These are phyloP conservation scores for Telmatherina bonti DNA, from an alignment of 2,797 vertebrate genomes.

Conservation along the genomic window DNA sequence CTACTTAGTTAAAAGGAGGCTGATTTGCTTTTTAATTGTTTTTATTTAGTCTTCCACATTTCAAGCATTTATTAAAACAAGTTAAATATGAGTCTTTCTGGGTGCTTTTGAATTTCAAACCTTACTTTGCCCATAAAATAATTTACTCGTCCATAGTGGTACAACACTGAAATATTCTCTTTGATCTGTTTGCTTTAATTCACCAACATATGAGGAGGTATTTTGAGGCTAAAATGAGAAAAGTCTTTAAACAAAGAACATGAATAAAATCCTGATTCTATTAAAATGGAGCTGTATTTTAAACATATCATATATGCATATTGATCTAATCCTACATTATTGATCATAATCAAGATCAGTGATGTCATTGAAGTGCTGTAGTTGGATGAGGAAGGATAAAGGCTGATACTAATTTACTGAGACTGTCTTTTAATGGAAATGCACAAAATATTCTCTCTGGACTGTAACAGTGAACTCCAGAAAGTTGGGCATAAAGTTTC, in stretches of 20 bases:
- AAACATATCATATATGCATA: slow-evolving; percentile 45
- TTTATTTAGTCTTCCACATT: slow-evolving; percentile 9
- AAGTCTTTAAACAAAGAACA: slow-evolving; percentile 34
- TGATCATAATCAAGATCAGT: slow-evolving; percentile 65
- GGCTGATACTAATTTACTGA: slow-evolving; percentile 61
- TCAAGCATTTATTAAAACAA: slow-evolving; percentile 10
- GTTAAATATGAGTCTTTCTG: slow-evolving; percentile 13
- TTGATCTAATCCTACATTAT: slow-evolving; percentile 64
- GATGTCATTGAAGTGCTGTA: slow-evolving; percentile 60
- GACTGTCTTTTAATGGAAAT: slow-evolving; percentile 55
- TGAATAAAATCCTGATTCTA: slow-evolving; percentile 28
- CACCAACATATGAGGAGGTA: slow-evolving; percentile 30
- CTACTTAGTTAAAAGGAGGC: slow-evolving; percentile 9
- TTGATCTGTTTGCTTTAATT: slow-evolving; percentile 50
- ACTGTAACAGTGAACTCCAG: slow-evolving; percentile 42
- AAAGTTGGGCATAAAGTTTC: slow-evolving; percentile 64
- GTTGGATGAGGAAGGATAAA: slow-evolving; percentile 61
- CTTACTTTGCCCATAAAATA: slow-evolving; percentile 26
- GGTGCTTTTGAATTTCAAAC: slow-evolving; percentile 24
- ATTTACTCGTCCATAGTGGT: slow-evolving; percentile 34
- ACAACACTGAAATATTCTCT: slow-evolving; percentile 50
- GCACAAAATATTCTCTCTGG: slow-evolving; percentile 69
- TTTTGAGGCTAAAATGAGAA: slow-evolving; percentile 34
- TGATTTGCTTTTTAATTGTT: slow-evolving; percentile 4
- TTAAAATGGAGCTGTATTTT: slow-evolving; percentile 32